Evolutionary conservation across 1,140 invertebrate genomes (phyloP).

Genomic region (Ooceraea biroi): DNA sequence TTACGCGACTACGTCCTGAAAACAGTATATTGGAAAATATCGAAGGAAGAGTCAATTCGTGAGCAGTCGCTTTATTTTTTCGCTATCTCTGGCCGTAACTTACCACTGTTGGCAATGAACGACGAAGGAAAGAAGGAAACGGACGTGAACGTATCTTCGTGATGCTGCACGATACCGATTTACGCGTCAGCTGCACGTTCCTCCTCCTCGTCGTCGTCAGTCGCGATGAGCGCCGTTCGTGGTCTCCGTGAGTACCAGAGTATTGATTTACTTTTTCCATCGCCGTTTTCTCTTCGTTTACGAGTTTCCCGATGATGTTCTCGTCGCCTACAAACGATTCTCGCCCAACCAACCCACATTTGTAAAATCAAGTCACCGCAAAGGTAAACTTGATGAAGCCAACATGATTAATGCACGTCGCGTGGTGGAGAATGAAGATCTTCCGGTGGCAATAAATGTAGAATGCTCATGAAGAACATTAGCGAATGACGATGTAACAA

Average conservation of each 20-base stretch:
- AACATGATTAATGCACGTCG: constrained; percentile 1
- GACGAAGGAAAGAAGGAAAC: neutral
- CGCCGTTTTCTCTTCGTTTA: constrained; percentile 35
- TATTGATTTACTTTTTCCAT: constrained; percentile 51
- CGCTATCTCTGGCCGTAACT: too few species aligned
- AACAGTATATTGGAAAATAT: too few species aligned
- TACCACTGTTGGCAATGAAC: too few species aligned
- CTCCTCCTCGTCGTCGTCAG: neutral
- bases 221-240: constrained; percentile 44
- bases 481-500: neutral
- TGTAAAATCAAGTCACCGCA: constrained; percentile 29
- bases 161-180: neutral
- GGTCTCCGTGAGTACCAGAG: constrained; percentile 41
- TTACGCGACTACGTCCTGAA: too few species aligned
- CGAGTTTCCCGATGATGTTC: constrained; percentile 10
- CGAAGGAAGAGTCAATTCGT: too few species aligned
- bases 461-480: neutral
- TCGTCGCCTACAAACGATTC: constrained; percentile 27
- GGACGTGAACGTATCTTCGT: constrained; percentile 37
- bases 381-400: constrained; percentile 36
- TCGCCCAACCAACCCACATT: constrained; percentile 46
- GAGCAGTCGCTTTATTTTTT: neutral
- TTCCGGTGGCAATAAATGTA: neutral
- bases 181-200: constrained; percentile 33
- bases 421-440: neutral